phyloP scores from a whole-genome alignment of 2,797 vertebrate genomes.

The Propithecus perrieri region DNA sequence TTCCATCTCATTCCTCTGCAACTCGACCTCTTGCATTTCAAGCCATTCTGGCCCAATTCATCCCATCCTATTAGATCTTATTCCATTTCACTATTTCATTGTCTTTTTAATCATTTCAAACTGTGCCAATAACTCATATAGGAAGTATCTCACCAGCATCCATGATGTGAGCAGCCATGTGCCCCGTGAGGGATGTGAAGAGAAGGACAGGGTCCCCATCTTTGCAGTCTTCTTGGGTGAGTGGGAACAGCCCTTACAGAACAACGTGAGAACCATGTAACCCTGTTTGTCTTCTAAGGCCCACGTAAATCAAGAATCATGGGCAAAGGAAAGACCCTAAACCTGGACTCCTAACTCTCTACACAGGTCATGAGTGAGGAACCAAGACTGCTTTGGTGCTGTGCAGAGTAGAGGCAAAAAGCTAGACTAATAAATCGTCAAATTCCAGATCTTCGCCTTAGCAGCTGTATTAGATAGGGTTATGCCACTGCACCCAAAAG shows the following conservation, averaged over 20 bases:
- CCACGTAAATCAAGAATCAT: background rate
- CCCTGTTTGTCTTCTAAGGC: background rate
- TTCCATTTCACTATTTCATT: background rate
- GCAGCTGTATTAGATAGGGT: background rate
- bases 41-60: background rate
- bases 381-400: background rate
- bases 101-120: background rate
- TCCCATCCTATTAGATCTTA: background rate
- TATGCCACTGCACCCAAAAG: background rate
- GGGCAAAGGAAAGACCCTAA: background rate
- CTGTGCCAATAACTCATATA: background rate
- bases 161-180: fast-evolving
- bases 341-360: background rate
- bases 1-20: background rate
- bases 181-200: background rate
- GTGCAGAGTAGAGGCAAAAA: background rate
- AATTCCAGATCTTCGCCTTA: background rate
- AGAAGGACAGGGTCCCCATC: background rate
- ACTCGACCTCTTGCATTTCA: background rate
- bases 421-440: background rate
- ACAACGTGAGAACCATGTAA: background rate
- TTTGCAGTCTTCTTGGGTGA: background rate
- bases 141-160: background rate
- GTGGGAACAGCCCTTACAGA: background rate
- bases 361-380: background rate